Percentiles rank a stretch among this genome's conserved stretches.
phyloP scores from a whole-genome alignment of 92 coral and sea anemone species.

The Palythoa heliodiscus region DNA sequence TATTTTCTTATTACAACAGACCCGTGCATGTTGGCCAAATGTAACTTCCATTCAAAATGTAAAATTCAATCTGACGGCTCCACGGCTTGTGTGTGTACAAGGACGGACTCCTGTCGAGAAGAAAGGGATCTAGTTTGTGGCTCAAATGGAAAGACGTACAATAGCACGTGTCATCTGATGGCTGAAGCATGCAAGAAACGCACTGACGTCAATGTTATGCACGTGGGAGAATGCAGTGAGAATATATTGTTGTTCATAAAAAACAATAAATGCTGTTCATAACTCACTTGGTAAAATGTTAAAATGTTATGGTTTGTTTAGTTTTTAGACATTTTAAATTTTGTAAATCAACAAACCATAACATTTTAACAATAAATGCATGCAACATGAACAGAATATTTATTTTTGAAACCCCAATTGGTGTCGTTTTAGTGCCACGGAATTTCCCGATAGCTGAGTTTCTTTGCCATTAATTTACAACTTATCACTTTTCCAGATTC shows the following conservation, averaged over 20 bases:
- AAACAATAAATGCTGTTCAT: no score
- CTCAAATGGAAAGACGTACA: slow-evolving; percentile 68
- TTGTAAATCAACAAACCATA: no score
- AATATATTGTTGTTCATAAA: not conserved
- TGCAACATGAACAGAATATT: not conserved
- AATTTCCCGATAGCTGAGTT: no score
- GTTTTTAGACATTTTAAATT: no score
- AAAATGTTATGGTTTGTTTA: no score
- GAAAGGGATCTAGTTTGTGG: slow-evolving; percentile 78
- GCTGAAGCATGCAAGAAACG: slow-evolving; percentile 68
- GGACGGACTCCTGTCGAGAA: slow-evolving; percentile 61
- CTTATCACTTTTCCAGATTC: slow-evolving; percentile 49
- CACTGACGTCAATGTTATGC: slow-evolving; percentile 49
- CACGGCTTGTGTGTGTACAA: slow-evolving; percentile 80
- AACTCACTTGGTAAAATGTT: no score
- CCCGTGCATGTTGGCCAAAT: slow-evolving; percentile 72
- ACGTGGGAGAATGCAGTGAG: slow-evolving; percentile 83
- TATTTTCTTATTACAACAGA: slow-evolving; percentile 48
- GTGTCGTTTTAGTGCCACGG: no score
- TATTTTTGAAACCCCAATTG: no score
- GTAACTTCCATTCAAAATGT: slow-evolving; percentile 75
- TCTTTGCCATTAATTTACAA: not conserved
- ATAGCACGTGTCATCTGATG: slow-evolving; percentile 74
- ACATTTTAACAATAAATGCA: not conserved
- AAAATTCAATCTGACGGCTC: slow-evolving; percentile 59